Percentiles rank a stretch among this genome's conserved stretches.
Evolutionary conservation across 2,888 invertebrate species (phyloP).

Genomic region (Glaucopsyche alexis): DNA sequence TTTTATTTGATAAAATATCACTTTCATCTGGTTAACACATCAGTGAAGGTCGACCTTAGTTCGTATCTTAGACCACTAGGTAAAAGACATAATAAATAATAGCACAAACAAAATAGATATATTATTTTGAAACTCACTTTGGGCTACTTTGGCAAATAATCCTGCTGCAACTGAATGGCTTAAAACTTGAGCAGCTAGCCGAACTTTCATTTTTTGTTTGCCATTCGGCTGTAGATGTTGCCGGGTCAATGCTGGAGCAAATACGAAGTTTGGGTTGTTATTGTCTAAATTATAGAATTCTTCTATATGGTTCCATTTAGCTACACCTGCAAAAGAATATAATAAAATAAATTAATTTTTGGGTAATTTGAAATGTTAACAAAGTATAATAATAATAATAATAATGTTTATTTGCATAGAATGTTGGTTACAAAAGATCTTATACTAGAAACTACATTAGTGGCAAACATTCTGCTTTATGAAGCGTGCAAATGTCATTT

Average conservation of each 20-base stretch:
- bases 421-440: too few relatives aligned
- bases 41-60: too few relatives aligned
- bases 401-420: too few relatives aligned
- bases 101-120: neutral
- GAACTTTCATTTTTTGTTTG: neutral
- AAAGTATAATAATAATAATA: too few relatives aligned
- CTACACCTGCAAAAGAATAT: neutral
- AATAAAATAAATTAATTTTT: neutral
- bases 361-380: too few relatives aligned
- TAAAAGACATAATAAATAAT: neutral
- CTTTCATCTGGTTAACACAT: too few relatives aligned
- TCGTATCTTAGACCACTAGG: neutral
- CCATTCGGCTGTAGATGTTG: neutral
- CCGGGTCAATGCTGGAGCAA: neutral
- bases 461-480: too few relatives aligned
- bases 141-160: neutral
- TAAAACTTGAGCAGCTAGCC: neutral
- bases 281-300: neutral
- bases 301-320: neutral
- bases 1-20: too few relatives aligned
- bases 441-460: too few relatives aligned
- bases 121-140: neutral
- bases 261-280: neutral
- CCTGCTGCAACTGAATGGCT: neutral
- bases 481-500: too few relatives aligned